Conservation (phyloP, 2,888 invertebrate genomes). For the Agonopterix arenella region DNA sequence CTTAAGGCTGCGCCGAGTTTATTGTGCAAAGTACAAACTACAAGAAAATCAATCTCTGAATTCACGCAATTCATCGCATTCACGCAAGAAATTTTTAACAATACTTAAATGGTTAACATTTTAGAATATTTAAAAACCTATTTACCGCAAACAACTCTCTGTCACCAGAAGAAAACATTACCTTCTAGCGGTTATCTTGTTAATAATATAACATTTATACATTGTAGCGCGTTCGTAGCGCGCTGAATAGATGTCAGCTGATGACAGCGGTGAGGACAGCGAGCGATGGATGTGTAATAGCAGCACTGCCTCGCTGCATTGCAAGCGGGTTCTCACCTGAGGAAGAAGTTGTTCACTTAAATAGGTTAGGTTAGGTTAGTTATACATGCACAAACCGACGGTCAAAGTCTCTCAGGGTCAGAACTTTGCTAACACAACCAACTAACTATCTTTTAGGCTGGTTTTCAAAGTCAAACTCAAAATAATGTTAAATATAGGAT, state of each 20-base stretch:
- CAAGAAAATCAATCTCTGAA: too few species aligned
- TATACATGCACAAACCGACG: not conserved
- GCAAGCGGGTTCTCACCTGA: slow-evolving; percentile 71
- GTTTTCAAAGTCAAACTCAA: too few species aligned
- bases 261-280: slow-evolving; percentile 32
- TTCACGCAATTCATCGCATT: too few species aligned
- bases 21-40: too few species aligned
- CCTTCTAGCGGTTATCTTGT: slow-evolving; percentile 2
- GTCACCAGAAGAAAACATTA: not conserved
- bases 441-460: too few species aligned
- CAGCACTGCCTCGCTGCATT: slow-evolving; percentile 65
- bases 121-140: too few species aligned
- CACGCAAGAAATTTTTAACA: too few species aligned
- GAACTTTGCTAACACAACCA: too few species aligned
- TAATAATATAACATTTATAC: slow-evolving; percentile 16
- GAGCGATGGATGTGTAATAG: slow-evolving; percentile 46
- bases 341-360: slow-evolving; percentile 17
- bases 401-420: too few species aligned
- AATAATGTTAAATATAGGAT: too few species aligned
- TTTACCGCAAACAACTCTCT: not conserved
- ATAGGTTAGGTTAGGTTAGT: not conserved
- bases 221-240: slow-evolving; percentile 45
- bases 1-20: too few species aligned
- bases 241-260: slow-evolving; percentile 66
- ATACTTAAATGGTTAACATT: too few species aligned